phyloP scores from a whole-genome alignment of 2,797 vertebrate genomes.

The Serranus cabrilla region DNA sequence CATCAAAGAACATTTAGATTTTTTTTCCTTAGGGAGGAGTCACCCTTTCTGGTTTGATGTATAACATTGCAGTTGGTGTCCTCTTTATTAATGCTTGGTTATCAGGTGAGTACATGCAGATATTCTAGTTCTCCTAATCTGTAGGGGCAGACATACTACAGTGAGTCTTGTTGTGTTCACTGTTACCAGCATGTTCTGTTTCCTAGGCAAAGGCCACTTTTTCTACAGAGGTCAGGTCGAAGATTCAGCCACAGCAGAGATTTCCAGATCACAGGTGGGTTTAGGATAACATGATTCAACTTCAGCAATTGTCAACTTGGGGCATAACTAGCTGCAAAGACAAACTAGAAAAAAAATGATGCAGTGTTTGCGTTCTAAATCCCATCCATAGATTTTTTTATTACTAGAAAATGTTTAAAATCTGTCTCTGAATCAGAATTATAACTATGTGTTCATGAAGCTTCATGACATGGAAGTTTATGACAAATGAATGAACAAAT shows the following conservation, averaged over 20 bases:
- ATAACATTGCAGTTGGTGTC: conserved; percentile 86
- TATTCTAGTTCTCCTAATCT: neutral
- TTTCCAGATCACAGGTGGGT: conserved; percentile 87
- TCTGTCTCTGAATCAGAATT: no score
- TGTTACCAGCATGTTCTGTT: conserved; percentile 9
- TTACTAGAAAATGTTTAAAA: neutral
- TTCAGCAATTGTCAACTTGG: neutral
- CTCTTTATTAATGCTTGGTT: conserved; percentile 89
- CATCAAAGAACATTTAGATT: no score
- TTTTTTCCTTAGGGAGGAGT: conserved; percentile 82
- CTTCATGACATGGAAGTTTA: no score
- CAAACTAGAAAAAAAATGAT: neutral
- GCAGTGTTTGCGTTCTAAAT: no score
- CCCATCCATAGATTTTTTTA: neutral
- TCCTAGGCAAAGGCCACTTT: conserved; percentile 82
- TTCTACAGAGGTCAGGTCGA: conserved; percentile 86
- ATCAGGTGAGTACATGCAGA: conserved; percentile 75
- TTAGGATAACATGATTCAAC: neutral
- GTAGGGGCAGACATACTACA: neutral
- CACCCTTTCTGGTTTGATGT: conserved; percentile 82
- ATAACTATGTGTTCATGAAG: no score
- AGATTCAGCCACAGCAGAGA: conserved; percentile 88
- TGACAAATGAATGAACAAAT: no score
- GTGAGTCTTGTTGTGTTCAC: neutral
- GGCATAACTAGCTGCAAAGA: neutral